Base-by-base conservation (phyloP, 92 coral and sea anemone species). In the Blastomussa wellsi region DNA sequence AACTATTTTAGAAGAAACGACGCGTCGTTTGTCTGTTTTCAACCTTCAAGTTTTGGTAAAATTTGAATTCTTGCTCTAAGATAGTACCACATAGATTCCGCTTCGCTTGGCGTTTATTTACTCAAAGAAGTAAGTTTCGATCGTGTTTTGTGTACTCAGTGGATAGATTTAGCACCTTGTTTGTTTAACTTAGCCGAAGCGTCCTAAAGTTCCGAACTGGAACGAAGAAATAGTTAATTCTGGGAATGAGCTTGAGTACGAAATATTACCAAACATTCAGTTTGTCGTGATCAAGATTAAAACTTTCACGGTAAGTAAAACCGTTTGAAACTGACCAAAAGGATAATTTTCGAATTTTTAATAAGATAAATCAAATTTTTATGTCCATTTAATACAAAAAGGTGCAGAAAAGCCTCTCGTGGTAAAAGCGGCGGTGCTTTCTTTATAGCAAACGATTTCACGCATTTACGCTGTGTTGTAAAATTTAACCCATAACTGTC, bases 221-320 rank as follows among this genome's bases (percentile, higher is more conserved):
- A 37, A 35, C 9, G 20, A 20, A 53, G 26, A 38, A 3, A 42
- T 39, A 37, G 59, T 35, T 77, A 4, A 52, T 77, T 33, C 55
- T 20, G 62, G 11, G 35, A 44, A 39, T 41, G 55, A n/a, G n/a
- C n/a, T n/a, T n/a, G n/a, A 42, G 2, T 42, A 22, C 11, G 1
- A 44, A 74, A 47, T 74, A 62, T 74, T 74, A 74, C 79, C 24
- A 8, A 49, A 42, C 32, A 47, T 47, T 74, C n/a, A n/a, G 79
- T 74, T 74, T 74, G 44, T 74, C 24, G n/a, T 29, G 73, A 24
- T 20, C 24, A 29, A 42, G 36, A 39, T 41, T 41, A 47, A 44
- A 39, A 74, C 59, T 36, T 26, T 26, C 13, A 42, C 79, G 60
- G 36, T 20, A 29, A 16, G n/a, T 20, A 17, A 69, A 38, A 60